These are phyloP conservation scores for Drosophila meridiana DNA, from an alignment of 2,888 invertebrate species.

Conservation along the genomic window DNA sequence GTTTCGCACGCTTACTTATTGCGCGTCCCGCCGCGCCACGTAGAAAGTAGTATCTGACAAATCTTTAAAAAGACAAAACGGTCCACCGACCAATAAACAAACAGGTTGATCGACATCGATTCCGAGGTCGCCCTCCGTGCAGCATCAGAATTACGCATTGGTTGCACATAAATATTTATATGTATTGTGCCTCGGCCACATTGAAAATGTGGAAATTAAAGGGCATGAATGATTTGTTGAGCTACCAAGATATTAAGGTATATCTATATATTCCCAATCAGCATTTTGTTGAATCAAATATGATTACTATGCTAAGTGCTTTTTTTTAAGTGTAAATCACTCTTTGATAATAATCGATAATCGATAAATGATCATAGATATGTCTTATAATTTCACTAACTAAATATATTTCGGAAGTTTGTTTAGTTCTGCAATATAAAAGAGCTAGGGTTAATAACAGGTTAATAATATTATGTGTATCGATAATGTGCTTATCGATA, in stretches of 20 bases:
- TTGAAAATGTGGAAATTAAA: neutral
- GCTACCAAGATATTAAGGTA: too few relatives aligned
- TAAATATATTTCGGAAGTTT: neutral
- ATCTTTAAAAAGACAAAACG: slow-evolving; percentile 40
- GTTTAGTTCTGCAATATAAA: neutral
- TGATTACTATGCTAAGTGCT: neutral
- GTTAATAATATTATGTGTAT: too few relatives aligned
- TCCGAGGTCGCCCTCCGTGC: slow-evolving; percentile 33
- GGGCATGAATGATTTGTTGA: neutral
- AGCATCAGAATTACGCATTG: slow-evolving; percentile 7
- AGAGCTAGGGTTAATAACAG: too few relatives aligned
- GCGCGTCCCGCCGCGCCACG: slow-evolving; percentile 42
- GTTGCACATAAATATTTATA: neutral
- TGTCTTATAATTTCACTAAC: neutral
- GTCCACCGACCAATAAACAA: slow-evolving; percentile 35
- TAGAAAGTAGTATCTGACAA: slow-evolving; percentile 48
- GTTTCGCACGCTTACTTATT: slow-evolving; percentile 77
- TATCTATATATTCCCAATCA: neutral
- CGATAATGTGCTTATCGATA: too few relatives aligned
- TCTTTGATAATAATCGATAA: neutral
- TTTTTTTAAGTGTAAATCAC: neutral
- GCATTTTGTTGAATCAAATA: neutral
- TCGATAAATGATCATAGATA: neutral
- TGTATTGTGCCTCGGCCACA: neutral
- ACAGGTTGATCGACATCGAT: slow-evolving; percentile 60